These are phyloP conservation scores for Rhinichthys klamathensis DNA, from an alignment of 2,113 vertebrate genomes.

Conservation along the genomic window DNA sequence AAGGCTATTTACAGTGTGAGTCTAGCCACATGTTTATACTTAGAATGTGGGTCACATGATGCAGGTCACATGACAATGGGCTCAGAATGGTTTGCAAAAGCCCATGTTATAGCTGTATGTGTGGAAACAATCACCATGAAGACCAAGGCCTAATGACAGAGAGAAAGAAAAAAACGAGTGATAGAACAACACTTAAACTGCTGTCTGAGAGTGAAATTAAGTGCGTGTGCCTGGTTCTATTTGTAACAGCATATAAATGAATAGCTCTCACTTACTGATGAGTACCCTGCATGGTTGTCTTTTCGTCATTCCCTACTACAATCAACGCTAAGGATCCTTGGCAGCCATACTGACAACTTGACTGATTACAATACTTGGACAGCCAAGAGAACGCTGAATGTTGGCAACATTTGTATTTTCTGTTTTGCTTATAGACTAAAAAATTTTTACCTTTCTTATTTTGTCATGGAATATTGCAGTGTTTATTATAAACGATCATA, in stretches of 20 bases:
- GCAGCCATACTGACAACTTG: neutral
- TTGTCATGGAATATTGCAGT: too few species aligned
- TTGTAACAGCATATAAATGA: slow-evolving; percentile 8
- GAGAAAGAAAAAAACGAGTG: neutral
- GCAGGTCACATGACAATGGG: neutral
- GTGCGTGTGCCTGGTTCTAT: neutral
- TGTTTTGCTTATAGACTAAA: neutral
- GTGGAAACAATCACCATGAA: neutral
- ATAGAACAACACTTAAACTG: neutral
- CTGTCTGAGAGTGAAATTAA: neutral
- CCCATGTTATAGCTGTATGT: slow-evolving; percentile 1
- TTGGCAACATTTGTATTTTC: neutral
- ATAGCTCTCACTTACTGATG: slow-evolving; percentile 16
- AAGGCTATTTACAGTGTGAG: neutral
- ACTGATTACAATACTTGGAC: slow-evolving; percentile 8
- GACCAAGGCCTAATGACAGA: neutral
- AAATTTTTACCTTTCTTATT: too few species aligned
- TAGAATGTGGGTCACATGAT: neutral
- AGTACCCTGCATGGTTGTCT: slow-evolving; percentile 1
- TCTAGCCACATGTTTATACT: neutral
- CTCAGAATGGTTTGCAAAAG: slow-evolving; percentile 9
- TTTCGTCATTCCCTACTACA: slow-evolving; percentile 14
- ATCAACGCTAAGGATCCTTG: slow-evolving; percentile 34
- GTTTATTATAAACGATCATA: too few species aligned
- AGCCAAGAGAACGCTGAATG: neutral